phyloP scores from a whole-genome alignment of 2,888 invertebrate genomes.

The Auanema sp. region DNA sequence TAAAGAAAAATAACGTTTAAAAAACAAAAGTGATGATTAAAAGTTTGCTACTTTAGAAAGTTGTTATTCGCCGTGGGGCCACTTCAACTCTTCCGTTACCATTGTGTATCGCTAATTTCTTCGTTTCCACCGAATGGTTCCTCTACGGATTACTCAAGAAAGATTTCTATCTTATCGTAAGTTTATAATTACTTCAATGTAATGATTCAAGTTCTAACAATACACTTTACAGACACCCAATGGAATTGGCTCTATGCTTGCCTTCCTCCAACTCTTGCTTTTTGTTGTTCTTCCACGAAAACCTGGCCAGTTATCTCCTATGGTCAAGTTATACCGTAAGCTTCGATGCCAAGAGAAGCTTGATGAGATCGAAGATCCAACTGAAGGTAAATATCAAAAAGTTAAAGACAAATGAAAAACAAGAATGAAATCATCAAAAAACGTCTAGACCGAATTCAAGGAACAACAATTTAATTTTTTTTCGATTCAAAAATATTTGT shows the following conservation, averaged over 20 bases:
- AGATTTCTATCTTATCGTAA: conserved; percentile 78
- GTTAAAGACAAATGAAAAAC: too few species aligned
- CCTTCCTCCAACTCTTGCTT: conserved; percentile 76
- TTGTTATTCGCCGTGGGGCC: conserved; percentile 80
- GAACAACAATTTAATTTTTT: too few species aligned
- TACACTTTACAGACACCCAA: conserved; percentile 76
- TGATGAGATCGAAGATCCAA: conserved; percentile 28
- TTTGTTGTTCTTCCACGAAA: conserved; percentile 76
- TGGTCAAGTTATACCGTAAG: conserved; percentile 48
- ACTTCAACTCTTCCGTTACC: conserved; percentile 87
- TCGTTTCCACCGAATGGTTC: conserved; percentile 83
- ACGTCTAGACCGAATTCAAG: too few species aligned
- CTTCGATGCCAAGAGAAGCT: conserved; percentile 28
- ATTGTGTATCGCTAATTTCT: conserved; percentile 80
- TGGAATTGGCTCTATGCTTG: conserved; percentile 76
- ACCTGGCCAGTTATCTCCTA: conserved; percentile 57
- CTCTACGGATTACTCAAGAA: conserved; percentile 79
- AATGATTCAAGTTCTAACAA: not conserved
- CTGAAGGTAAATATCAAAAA: conserved; percentile 27
- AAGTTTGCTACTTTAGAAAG: conserved; percentile 69
- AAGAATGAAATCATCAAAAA: too few species aligned
- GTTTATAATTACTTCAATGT: conserved; percentile 24
- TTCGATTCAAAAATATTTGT: too few species aligned
- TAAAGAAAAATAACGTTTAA: not conserved
- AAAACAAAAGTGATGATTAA: not conserved